Conservation (phyloP, 2,113 vertebrate genomes). For the Toxostoma redivivum region DNA sequence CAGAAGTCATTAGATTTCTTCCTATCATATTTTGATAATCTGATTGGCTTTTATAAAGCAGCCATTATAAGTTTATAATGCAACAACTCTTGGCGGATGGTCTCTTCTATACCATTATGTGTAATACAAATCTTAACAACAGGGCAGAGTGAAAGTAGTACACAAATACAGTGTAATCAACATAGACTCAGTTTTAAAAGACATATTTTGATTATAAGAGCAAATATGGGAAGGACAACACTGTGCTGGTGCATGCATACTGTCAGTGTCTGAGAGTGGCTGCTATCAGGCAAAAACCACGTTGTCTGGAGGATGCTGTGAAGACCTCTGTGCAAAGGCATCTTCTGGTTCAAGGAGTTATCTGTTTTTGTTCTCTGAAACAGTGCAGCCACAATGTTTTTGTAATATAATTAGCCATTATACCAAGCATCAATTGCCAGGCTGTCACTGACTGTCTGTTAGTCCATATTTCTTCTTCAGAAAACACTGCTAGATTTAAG, state of each 20-base stretch:
- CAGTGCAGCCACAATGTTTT: not conserved
- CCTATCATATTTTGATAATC: not conserved
- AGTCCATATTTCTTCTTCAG: not conserved
- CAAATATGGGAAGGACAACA: not conserved
- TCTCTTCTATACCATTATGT: not conserved
- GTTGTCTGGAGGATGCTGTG: not conserved
- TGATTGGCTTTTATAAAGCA: not conserved
- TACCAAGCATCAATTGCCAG: not conserved
- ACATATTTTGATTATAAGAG: not conserved
- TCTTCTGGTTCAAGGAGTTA: not conserved
- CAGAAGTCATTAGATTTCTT: not conserved
- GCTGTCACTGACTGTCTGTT: not conserved
- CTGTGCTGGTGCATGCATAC: rapidly evolving
- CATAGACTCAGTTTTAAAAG: not conserved
- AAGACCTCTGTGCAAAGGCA: not conserved
- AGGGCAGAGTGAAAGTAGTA: not conserved
- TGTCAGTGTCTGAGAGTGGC: not conserved
- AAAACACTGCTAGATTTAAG: not conserved
- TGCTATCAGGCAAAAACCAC: not conserved
- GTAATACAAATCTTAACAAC: not conserved
- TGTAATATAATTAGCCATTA: not conserved
- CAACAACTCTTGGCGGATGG: not conserved
- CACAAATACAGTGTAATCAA: not conserved
- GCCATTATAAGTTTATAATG: not conserved
- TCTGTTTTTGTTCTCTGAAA: not conserved